A percentile compares a stretch with the other conserved stretches of the same genome.
These are phyloP conservation scores for Aphelocoma californica DNA, from an alignment of 2,797 vertebrate genomes.

Conservation along the genomic window DNA sequence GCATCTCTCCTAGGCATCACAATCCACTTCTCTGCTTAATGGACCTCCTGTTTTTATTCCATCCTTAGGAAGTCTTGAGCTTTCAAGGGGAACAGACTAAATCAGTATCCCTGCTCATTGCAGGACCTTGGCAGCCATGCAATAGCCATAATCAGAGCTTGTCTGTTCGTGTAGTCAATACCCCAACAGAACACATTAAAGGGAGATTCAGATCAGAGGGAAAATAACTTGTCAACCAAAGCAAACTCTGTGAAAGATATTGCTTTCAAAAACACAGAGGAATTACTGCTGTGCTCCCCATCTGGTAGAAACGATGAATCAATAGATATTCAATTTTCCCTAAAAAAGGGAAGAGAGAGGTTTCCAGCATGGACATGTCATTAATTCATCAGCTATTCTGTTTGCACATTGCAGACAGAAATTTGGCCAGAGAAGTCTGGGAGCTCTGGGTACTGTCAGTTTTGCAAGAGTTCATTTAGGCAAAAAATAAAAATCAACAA, in stretches of 20 bases:
- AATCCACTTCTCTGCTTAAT: background rate
- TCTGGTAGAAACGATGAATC: constrained; percentile 49
- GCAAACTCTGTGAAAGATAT: constrained; percentile 38
- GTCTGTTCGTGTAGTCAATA: constrained; percentile 22
- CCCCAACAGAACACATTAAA: constrained; percentile 1
- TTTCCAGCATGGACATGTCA: constrained; percentile 26
- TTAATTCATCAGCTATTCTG: constrained; percentile 47
- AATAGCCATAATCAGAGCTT: constrained; percentile 23
- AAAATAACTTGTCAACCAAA: constrained; percentile 53
- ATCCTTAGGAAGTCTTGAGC: background rate
- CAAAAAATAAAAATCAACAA: background rate
- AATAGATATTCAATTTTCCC: constrained; percentile 42
- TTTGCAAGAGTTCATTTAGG: constrained; percentile 1
- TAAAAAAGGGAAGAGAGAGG: constrained; percentile 27
- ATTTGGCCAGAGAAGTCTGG: constrained; percentile 7
- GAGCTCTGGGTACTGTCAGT: constrained; percentile 3
- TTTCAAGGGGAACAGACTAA: background rate
- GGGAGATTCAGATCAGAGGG: constrained; percentile 37
- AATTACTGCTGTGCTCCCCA: constrained; percentile 33
- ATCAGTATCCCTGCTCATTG: background rate
- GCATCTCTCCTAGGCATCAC: background rate
- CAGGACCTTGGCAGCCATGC: constrained; percentile 25
- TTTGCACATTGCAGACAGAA: constrained; percentile 30
- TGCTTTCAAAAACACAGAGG: constrained; percentile 12
- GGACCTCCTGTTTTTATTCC: background rate